Base-by-base conservation (phyloP, 2,888 invertebrate species). In the Rhingia rostrata region DNA sequence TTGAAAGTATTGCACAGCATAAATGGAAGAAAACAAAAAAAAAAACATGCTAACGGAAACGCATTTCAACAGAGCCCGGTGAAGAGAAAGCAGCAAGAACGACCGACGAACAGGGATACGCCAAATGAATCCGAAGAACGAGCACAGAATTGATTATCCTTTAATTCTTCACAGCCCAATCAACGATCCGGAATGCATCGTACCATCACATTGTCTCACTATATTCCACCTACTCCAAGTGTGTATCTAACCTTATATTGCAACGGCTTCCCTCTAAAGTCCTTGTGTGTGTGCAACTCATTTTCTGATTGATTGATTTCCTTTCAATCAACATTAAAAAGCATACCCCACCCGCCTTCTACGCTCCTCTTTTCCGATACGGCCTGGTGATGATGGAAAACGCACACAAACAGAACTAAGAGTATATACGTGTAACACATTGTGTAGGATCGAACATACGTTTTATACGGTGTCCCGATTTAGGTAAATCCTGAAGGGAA, bases 231-330 rank as follows among this genome's bases (percentile, higher is more conserved):
- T 39, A 61, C 35, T 69, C n/a, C 39, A 30, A 33, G 53, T 56
- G 14, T 35, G n/a, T 51, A 47, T 60, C 22, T 30, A 12, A 32
- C 49, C 61, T 14, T 14, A n/a, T 43, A 35, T 53, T 60, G 41
- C n/a, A 41, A 30, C 43, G 41, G 49, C 51, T 41, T 45, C 53
- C 10, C 4, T 37, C 60, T 41, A 37, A 45, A 33, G 61, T 58
- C 43, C 58, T 64, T 79, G 2, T 22, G 22, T 22, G 73, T 83
- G 79, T 74, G 83, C 79, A 83, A 79, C 79, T 83, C 73, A 83
- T 83, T 83, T 83, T 79, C 83, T 73, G 83, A 79, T 83, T 79
- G 83, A 83, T 83, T 83, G 83, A 83, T 83, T 83, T 83, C 79
- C 83, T 74, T 83, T 83, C 83, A 83, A 83, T 83, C 83, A 74